These are phyloP conservation scores for Malacosoma neustria DNA, from an alignment of 2,888 invertebrate species.

Conservation along the genomic window DNA sequence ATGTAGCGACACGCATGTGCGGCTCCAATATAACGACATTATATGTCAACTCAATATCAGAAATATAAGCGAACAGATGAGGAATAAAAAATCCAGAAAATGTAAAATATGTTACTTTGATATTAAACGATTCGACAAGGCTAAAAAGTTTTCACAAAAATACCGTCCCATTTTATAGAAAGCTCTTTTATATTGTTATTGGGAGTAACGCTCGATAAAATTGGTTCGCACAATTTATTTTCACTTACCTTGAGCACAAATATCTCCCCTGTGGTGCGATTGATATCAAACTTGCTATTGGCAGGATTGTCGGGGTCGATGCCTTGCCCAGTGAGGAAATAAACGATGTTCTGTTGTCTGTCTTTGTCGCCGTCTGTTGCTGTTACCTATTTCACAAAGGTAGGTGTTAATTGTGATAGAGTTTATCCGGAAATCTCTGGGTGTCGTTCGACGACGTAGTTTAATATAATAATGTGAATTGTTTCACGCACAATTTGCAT, in stretches of 20 bases:
- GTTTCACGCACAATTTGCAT: too few relatives aligned
- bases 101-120: not conserved
- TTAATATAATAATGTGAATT: too few relatives aligned
- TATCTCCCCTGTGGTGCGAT: constrained; percentile 95
- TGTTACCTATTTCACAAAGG: constrained; percentile 80
- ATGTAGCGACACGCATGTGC: too few relatives aligned
- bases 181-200: constrained; percentile 4
- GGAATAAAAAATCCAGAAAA: not conserved
- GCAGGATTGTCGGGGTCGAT: constrained; percentile 96
- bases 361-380: constrained; percentile 98
- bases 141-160: not conserved
- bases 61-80: not conserved
- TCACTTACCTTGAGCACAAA: constrained; percentile 91
- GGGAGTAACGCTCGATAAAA: constrained; percentile 2
- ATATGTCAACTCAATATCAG: not conserved
- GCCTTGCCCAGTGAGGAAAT: constrained; percentile 95
- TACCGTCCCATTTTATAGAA: not conserved
- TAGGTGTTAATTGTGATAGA: not conserved
- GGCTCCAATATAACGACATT: too few relatives aligned
- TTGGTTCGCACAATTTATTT: constrained; percentile 4
- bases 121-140: not conserved
- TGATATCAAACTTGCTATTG: constrained; percentile 97
- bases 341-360: constrained; percentile 95
- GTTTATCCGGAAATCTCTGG: too few relatives aligned
- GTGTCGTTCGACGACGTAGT: too few relatives aligned